Conservation (phyloP, 2,113 vertebrate species). For the Scalopus aquaticus region DNA sequence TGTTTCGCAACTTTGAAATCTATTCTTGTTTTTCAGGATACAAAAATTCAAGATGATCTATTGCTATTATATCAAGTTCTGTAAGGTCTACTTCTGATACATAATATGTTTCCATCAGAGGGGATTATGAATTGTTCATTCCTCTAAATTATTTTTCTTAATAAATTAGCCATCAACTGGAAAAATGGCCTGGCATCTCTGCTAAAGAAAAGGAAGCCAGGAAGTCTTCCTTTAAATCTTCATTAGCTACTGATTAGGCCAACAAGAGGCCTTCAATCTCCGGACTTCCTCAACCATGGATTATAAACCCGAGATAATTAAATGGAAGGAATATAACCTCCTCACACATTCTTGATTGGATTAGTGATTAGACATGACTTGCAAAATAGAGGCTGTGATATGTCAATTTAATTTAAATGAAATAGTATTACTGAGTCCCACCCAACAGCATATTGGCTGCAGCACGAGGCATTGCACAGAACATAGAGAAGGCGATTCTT, state of each 20-base stretch:
- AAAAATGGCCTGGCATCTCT: conserved; percentile 1
- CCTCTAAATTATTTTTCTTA: conserved; percentile 56
- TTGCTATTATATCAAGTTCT: neutral
- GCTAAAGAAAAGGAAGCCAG: conserved; percentile 32
- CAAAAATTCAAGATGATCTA: conserved; percentile 8
- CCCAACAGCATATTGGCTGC: neutral
- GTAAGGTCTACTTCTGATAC: neutral
- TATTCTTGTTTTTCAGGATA: conserved; percentile 8
- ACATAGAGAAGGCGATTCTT: neutral
- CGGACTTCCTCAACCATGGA: conserved; percentile 56
- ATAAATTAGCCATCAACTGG: conserved; percentile 41
- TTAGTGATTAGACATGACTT: conserved; percentile 53
- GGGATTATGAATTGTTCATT: conserved; percentile 21
- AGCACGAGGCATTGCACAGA: neutral
- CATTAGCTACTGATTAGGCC: conserved; percentile 68
- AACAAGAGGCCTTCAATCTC: neutral
- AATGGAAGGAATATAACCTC: conserved; percentile 40
- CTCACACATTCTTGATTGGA: conserved; percentile 46
- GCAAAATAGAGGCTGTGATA: neutral
- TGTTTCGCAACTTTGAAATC: conserved; percentile 35
- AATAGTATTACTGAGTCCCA: conserved; percentile 23
- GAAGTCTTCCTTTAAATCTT: conserved; percentile 64
- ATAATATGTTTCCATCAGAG: neutral
- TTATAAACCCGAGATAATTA: conserved; percentile 71
- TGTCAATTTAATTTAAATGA: conserved; percentile 60